Conservation (phyloP, 2,113 vertebrate species). For the Bos javanicus region DNA sequence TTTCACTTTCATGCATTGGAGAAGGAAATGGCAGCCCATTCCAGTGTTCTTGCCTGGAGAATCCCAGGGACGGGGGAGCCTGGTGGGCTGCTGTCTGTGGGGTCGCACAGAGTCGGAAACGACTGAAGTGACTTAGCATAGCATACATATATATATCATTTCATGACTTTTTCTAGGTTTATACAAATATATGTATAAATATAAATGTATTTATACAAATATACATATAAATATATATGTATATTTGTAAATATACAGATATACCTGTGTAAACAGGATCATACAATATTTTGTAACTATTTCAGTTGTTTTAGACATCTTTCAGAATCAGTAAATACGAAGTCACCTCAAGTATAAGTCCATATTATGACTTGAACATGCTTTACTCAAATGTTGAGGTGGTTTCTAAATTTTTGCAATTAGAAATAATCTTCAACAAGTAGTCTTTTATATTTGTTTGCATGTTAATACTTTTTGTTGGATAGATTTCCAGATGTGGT, state of each 20-base stretch:
- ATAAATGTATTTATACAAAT: too few species aligned
- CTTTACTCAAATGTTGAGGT: not conserved
- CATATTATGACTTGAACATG: not conserved
- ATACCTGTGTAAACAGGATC: not conserved
- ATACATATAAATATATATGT: not conserved
- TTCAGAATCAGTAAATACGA: not conserved
- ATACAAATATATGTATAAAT: not conserved
- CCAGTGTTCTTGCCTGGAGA: too few species aligned
- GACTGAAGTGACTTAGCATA: too few species aligned
- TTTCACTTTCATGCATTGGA: too few species aligned
- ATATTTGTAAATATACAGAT: not conserved
- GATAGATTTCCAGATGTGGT: not conserved
- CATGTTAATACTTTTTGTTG: slow-evolving; percentile 1
- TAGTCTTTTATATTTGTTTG: not conserved
- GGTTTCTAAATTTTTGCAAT: not conserved
- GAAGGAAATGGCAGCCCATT: too few species aligned
- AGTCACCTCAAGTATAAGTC: not conserved
- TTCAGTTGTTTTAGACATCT: not conserved
- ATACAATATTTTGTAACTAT: not conserved
- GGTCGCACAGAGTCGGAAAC: too few species aligned
- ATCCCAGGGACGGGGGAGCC: too few species aligned
- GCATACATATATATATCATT: not conserved
- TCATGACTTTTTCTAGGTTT: not conserved
- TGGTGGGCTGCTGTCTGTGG: too few species aligned
- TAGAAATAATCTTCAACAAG: not conserved